Base-by-base conservation (phyloP, 2,113 vertebrate genomes). In the Monopterus albus region DNA sequence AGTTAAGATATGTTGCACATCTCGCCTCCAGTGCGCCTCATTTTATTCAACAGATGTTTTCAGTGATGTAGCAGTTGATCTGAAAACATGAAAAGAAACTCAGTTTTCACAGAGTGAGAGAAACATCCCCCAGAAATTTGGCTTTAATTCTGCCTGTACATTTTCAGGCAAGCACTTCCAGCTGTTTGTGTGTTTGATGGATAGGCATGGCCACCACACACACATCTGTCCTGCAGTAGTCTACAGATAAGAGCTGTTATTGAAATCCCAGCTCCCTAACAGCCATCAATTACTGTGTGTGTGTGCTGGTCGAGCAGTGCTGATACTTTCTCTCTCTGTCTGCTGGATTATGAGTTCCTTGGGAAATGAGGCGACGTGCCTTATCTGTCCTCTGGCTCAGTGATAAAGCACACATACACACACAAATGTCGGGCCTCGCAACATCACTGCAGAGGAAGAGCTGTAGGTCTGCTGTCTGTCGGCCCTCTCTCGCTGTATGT, bases 221-320 rank as follows among this genome's bases (percentile, higher is more conserved):
- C 69, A 65, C 72, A 66, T 63, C 68, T 66, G 77, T 78, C 84
- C 84, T 83, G 81, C 73, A 83, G 59, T 70, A 52, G 73, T 60
- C 70, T 72, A 61, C 61, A 65, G 81, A 86, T 86, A 83, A 83
- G 74, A 78, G 71, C 15, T 13, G 72, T 91, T 91, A 91, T 88
- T 91, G 88, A 90, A 91, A 90, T 89, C 86, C 75, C 73, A 81
- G 80, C 86, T 82, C 86, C 65, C 80, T 81, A 82, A 87, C 83
- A 88, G 82, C 75, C 87, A 90, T 90, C 88, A 91, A 86, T 90
- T 88, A 88, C 76, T 75, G 77, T 58, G 39, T 53, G 52, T 62
- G 58, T 63, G 77, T 58, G 59, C 47, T 7, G 8, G 5, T 31
- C 5, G n/a, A 50, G 75, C 63, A 52, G 61, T 35, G 50, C 78